Evolutionary conservation across 1,140 invertebrate genomes (phyloP), one percentile per base, ranked within the genome.

Genomic region (Cepaea nemoralis): DNA sequence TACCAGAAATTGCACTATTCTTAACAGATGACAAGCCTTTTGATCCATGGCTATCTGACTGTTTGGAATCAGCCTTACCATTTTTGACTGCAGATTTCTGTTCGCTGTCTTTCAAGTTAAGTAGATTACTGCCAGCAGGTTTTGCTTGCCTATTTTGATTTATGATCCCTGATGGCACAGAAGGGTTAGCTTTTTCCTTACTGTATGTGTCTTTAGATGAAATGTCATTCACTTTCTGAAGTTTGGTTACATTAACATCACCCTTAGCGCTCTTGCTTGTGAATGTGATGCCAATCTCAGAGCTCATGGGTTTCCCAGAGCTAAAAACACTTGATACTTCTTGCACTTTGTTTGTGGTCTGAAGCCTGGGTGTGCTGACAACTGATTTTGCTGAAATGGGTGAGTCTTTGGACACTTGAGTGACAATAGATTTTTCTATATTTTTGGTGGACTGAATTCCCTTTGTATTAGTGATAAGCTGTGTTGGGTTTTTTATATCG

Each of bases 151-250:
- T 77, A 22, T 82, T 63, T 24, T 71, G 31, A n/a, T 24, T n/a
- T 2, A 80, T 8, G 19, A 63, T 83, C 22, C 31, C n/a, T 48
- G 45, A 55, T 55, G 77, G 77, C n/a, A 45, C 19, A 10, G 8
- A 10, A 3, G n/a, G n/a, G 3, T 75, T 80, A 3, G 71, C 8
- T 69, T 37, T 31, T 40, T 80, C 71, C 37, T 79, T 80, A 22
- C 42, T 55, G 1, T 67, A 31, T 48, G 24, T 12, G 31, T 37
- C 31, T 31, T 22, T 63, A 8, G 59, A 63, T 6, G 22, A 63
- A 2, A n/a, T 27, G 22, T 31, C 33, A 16, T 63, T 63, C 16
- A 63, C 1, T 63, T 63, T 63, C 16, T 63, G n/a, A 63, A 16
- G 16, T 63, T 31, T 31, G 5, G n/a, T 63, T 31, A 6, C n/a